Conservation (phyloP, 1,140 invertebrate species). For the Philopotamus ludificatus region DNA sequence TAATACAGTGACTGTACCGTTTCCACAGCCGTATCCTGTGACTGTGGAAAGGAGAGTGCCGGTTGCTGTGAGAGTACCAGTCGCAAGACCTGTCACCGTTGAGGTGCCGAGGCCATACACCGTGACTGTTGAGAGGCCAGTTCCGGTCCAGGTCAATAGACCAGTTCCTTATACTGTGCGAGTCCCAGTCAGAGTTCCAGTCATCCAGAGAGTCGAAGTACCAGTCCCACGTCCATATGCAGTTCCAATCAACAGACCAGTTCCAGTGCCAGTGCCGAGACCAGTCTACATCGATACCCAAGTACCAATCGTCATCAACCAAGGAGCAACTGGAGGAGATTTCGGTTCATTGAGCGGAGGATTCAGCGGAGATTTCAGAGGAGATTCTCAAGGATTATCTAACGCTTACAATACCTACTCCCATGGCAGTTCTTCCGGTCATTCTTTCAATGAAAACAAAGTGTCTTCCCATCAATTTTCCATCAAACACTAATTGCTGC, state of each 20-base stretch:
- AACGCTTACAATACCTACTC: neutral
- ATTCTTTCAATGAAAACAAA: neutral
- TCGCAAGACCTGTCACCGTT: conserved; percentile 59
- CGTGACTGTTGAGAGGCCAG: conserved; percentile 53
- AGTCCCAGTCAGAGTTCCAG: conserved; percentile 57
- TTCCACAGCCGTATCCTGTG: conserved; percentile 48
- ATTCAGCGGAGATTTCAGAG: neutral
- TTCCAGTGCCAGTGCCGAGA: conserved; percentile 50
- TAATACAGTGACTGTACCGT: conserved; percentile 44
- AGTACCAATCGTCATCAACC: conserved; percentile 45
- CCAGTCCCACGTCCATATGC: conserved; percentile 45
- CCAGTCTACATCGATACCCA: conserved; percentile 53
- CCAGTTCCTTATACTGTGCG: conserved; percentile 55
- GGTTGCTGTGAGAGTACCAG: conserved; percentile 45
- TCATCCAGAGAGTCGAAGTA: conserved; percentile 34
- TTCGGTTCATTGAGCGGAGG: conserved; percentile 1
- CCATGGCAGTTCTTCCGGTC: neutral
- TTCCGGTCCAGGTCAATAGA: conserved; percentile 53
- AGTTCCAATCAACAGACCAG: conserved; percentile 44
- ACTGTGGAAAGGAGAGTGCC: conserved; percentile 46
- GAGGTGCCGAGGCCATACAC: conserved; percentile 56
- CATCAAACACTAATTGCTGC: conserved; percentile 28
- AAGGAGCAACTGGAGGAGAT: neutral
- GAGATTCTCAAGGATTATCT: neutral
- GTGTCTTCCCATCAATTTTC: conserved; percentile 15